A percentile compares a stretch with the other conserved stretches of the same genome.
Conservation (phyloP, 1,140 invertebrate genomes). For the Dinothrombium tinctorium region DNA sequence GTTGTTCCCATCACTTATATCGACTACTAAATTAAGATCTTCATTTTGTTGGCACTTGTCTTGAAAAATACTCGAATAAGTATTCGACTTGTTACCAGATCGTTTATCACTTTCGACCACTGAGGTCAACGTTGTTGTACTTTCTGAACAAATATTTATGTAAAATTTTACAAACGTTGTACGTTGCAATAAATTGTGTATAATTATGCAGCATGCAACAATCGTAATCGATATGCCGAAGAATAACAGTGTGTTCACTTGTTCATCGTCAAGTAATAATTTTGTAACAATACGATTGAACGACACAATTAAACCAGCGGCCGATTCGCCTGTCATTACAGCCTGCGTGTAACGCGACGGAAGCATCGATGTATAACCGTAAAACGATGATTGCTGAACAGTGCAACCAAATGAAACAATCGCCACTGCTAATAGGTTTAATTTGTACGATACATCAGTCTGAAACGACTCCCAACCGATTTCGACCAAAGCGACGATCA, state of each 20-base stretch:
- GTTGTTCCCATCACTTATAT: too few species aligned
- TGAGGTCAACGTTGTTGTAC: too few species aligned
- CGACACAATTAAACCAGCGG: conserved; percentile 61
- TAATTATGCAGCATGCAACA: conserved; percentile 41
- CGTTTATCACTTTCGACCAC: too few species aligned
- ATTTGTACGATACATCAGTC: conserved; percentile 40
- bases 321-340: conserved; percentile 77
- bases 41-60: too few species aligned
- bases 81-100: too few species aligned
- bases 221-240: conserved; percentile 49
- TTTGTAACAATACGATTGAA: conserved; percentile 58
- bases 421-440: conserved; percentile 57
- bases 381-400: conserved; percentile 79
- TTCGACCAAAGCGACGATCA: conserved; percentile 58
- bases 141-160: conserved; percentile 39
- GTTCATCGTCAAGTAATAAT: conserved; percentile 36
- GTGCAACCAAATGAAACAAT: conserved; percentile 66
- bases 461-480: conserved; percentile 55
- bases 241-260: conserved; percentile 57
- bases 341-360: conserved; percentile 68
- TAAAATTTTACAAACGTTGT: conserved; percentile 63
- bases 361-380: conserved; percentile 73
- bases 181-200: conserved; percentile 42
- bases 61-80: too few species aligned
- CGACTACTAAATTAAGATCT: too few species aligned